These are phyloP conservation scores for Plemyria rubiginata DNA, from an alignment of 2,888 invertebrate genomes.

Conservation along the genomic window DNA sequence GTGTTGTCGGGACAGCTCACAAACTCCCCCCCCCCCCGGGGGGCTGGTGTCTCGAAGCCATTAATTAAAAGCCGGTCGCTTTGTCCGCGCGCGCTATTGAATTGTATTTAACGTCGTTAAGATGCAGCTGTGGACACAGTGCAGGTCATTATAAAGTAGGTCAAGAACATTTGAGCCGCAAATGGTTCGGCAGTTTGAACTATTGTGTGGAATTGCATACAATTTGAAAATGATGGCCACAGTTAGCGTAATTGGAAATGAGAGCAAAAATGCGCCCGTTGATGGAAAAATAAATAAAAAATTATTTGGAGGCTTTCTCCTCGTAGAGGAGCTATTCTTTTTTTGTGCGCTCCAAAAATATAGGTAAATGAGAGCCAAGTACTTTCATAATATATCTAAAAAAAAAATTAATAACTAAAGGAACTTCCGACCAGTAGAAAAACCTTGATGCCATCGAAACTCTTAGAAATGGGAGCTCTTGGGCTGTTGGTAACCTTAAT, in stretches of 20 bases:
- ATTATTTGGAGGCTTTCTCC: too few species aligned
- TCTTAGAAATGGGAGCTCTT: too few species aligned
- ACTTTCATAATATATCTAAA: too few species aligned
- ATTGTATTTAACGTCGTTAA: conserved; percentile 42
- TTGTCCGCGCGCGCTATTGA: conserved; percentile 41
- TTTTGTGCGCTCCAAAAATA: too few species aligned
- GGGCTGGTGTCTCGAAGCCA: conserved; percentile 27
- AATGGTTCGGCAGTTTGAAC: neutral
- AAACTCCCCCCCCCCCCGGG: conserved; percentile 12
- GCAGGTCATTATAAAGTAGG: conserved; percentile 14
- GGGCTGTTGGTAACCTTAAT: too few species aligned
- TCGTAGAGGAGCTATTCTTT: too few species aligned
- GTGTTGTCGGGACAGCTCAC: conserved; percentile 39
- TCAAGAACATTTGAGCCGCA: conserved; percentile 5
- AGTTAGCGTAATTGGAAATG: neutral
- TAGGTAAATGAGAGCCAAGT: too few species aligned
- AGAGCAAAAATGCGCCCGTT: neutral
- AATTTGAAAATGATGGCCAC: neutral
- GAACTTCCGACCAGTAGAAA: too few species aligned
- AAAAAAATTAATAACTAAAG: too few species aligned
- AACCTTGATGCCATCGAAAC: too few species aligned
- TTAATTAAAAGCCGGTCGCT: conserved; percentile 39
- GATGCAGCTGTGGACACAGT: conserved; percentile 33
- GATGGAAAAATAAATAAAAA: too few species aligned
- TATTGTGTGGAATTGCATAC: neutral